phyloP scores from a whole-genome alignment of 2,797 vertebrate genomes.

The Cottoperca gobio region DNA sequence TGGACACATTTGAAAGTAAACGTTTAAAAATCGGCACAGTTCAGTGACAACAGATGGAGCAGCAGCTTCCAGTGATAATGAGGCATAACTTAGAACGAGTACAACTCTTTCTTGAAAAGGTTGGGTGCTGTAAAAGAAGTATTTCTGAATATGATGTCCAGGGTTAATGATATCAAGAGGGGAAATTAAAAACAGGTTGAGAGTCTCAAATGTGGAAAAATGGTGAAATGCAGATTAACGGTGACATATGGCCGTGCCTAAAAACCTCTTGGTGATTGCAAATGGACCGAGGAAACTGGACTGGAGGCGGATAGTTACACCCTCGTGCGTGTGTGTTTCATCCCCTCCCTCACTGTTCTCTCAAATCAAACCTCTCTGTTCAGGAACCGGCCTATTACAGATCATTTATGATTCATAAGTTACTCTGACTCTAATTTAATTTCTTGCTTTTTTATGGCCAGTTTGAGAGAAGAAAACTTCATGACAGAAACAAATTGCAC shows the following conservation, averaged over 20 bases:
- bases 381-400: neutral
- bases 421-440: slow-evolving; percentile 7
- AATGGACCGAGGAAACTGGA: slow-evolving; percentile 42
- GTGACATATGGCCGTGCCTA: slow-evolving; percentile 17
- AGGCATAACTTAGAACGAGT: slow-evolving; percentile 16
- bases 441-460: slow-evolving; percentile 4
- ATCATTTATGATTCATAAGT: slow-evolving; percentile 23
- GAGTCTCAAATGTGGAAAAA: slow-evolving; percentile 32
- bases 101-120: no score
- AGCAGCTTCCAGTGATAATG: neutral
- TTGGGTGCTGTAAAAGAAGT: no score
- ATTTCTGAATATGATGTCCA: slow-evolving; percentile 26
- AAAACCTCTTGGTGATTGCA: slow-evolving; percentile 56
- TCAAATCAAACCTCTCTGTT: slow-evolving; percentile 26
- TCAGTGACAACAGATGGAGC: neutral
- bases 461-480: slow-evolving; percentile 12
- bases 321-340: slow-evolving; percentile 19
- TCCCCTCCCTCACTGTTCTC: neutral
- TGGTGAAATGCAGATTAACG: slow-evolving; percentile 22
- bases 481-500: neutral
- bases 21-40: no score
- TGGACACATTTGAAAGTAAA: neutral
- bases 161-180: slow-evolving; percentile 41
- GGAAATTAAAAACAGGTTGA: slow-evolving; percentile 59
- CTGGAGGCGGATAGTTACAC: slow-evolving; percentile 42